Base-by-base conservation (phyloP, 2,888 invertebrate species). In the Craniophora ligustri region DNA sequence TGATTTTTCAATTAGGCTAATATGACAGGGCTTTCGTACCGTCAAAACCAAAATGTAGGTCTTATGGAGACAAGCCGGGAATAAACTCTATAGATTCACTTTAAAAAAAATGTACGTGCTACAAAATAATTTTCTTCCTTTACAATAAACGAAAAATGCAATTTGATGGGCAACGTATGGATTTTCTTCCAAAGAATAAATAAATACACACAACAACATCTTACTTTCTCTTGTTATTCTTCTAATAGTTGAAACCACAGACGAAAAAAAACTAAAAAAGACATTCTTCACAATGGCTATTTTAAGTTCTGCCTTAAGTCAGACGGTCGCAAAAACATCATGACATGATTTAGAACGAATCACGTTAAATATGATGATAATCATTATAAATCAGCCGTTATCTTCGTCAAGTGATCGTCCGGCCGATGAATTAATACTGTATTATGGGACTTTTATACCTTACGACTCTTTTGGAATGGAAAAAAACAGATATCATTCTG, bases 301-400 rank as follows among this genome's bases (percentile, higher is more conserved):
- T 48, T 42, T 10, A 44, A 44, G 18, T 51, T 57, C 42, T 49
- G 44, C 34, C 26, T 44, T 32, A 44, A 41, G 41, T 50, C 42
- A 40, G 36, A 51, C 42, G 41, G 31, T 50, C 56, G 69, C 71
- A 68, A 73, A 68, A 74, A 74, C 40, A 46, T n/a, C 70, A 53
- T 72, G 76, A 72, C 81, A 78, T 84, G 84, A 86, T 86, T 85
- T 85, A 85, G 79, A 76, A 81, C 82, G 87, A 87, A 78, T 86
- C 85, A 81, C 79, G 79, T 85, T 86, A 84, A 83, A 88, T 88
- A 86, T 81, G 84, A 87, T 84, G 84, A 85, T 87, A 86, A 89
- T 89, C 85, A 86, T 86, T 85, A 87, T 89, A 89, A 89, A 89
- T 89, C 87, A 88, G 74, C 66, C 77, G 85, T 85, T 88, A 90